Conservation (phyloP, 2,797 vertebrate genomes). For the Rousettus madagascariensis region DNA sequence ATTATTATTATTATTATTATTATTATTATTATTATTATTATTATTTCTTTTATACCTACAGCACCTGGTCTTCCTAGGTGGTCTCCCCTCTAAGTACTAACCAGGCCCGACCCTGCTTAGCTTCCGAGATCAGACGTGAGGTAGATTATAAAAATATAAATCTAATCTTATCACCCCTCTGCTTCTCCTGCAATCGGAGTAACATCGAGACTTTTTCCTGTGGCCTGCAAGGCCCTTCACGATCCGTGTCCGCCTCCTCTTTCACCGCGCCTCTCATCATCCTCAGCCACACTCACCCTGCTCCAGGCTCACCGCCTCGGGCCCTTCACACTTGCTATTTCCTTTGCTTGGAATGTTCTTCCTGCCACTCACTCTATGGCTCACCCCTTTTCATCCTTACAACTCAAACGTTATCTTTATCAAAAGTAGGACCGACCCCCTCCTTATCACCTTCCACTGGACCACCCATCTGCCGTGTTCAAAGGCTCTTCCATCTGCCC, state of each 20-base stretch:
- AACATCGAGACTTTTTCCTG: neutral
- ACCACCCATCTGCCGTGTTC: neutral
- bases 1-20: too few relatives aligned
- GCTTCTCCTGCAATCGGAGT: neutral
- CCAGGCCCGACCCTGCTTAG: too few relatives aligned
- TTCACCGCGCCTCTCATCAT: neutral
- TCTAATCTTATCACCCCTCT: neutral
- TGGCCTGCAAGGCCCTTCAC: neutral
- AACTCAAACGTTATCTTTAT: neutral
- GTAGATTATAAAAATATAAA: neutral
- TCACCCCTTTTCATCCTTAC: neutral
- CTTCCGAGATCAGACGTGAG: neutral
- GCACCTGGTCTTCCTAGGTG: too few relatives aligned
- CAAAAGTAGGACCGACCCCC: neutral
- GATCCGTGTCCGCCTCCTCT: neutral
- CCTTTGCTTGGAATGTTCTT: neutral
- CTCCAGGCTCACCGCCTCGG: neutral
- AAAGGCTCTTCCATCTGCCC: neutral
- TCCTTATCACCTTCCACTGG: neutral
- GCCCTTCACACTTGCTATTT: neutral
- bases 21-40: too few relatives aligned
- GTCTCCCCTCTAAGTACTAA: too few relatives aligned
- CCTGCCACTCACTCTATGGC: neutral
- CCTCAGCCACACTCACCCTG: neutral
- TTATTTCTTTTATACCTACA: too few relatives aligned